These are phyloP conservation scores for Philereme vetulata DNA, from an alignment of 2,888 invertebrate species.

Conservation along the genomic window DNA sequence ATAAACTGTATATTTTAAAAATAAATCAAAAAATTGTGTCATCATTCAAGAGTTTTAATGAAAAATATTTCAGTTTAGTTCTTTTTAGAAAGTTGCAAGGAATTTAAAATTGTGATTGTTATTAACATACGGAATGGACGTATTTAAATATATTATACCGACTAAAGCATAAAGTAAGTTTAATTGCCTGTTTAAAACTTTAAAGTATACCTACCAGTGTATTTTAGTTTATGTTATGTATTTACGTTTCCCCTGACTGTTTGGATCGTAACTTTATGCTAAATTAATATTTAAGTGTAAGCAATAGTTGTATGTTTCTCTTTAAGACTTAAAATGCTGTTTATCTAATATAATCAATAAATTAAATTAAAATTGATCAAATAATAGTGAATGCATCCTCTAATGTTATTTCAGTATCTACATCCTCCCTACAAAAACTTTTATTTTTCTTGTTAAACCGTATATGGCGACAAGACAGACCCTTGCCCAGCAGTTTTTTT, in stretches of 20 bases:
- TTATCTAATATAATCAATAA: constrained; percentile 39
- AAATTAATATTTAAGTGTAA: constrained; percentile 22
- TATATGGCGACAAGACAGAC: too few relatives aligned
- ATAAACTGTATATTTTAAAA: not conserved
- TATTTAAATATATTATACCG: not conserved
- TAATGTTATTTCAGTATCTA: constrained; percentile 35
- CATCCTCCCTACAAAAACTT: not conserved
- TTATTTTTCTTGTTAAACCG: too few relatives aligned
- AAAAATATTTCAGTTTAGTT: constrained; percentile 10
- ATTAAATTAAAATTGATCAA: constrained; percentile 40
- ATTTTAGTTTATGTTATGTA: not conserved
- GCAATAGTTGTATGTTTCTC: constrained; percentile 35
- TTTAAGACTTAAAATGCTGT: constrained; percentile 42
- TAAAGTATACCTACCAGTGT: not conserved
- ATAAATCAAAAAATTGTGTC: too few relatives aligned
- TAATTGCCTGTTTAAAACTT: not conserved
- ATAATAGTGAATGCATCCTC: constrained; percentile 39
- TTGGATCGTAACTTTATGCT: constrained; percentile 30
- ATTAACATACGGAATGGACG: constrained; percentile 7
- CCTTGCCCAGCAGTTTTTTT: too few relatives aligned
- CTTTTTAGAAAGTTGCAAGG: not conserved
- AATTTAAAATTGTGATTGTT: constrained; percentile 9
- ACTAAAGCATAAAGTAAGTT: not conserved
- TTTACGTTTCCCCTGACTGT: not conserved
- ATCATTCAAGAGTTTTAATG: too few relatives aligned